These are phyloP conservation scores for Centrocercus urophasianus DNA, from an alignment of 2,113 vertebrate species.

Conservation along the genomic window DNA sequence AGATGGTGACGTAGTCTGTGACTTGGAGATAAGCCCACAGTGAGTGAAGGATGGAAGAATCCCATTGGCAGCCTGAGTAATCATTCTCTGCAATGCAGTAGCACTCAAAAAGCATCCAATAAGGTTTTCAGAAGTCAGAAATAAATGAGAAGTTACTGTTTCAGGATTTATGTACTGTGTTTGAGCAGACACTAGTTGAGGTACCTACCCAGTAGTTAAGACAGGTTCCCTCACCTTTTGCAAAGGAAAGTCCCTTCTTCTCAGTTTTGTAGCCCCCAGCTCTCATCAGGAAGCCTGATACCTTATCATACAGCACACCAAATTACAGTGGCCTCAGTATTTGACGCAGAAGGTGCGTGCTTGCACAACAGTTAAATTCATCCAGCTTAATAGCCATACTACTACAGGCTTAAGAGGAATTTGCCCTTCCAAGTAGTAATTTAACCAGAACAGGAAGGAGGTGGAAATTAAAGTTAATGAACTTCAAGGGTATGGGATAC, in stretches of 20 bases:
- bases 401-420: neutral
- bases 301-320: neutral
- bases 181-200: neutral
- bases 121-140: neutral
- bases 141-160: neutral
- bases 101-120: neutral
- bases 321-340: neutral
- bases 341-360: neutral
- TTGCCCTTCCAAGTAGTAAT: neutral
- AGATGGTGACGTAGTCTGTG: neutral
- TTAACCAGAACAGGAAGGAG: neutral
- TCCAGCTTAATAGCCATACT: neutral
- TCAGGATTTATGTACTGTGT: neutral
- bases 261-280: neutral
- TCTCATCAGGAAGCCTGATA: neutral
- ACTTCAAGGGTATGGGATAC: neutral
- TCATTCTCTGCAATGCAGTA: neutral
- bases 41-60: neutral
- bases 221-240: neutral
- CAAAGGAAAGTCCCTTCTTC: neutral
- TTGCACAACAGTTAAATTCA: neutral
- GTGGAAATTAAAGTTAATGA: neutral
- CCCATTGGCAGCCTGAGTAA: neutral
- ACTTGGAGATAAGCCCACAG: slow-evolving; percentile 21
- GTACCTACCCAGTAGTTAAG: neutral